Conservation (phyloP, 2,797 vertebrate species). For the Sibirionetta formosa region DNA sequence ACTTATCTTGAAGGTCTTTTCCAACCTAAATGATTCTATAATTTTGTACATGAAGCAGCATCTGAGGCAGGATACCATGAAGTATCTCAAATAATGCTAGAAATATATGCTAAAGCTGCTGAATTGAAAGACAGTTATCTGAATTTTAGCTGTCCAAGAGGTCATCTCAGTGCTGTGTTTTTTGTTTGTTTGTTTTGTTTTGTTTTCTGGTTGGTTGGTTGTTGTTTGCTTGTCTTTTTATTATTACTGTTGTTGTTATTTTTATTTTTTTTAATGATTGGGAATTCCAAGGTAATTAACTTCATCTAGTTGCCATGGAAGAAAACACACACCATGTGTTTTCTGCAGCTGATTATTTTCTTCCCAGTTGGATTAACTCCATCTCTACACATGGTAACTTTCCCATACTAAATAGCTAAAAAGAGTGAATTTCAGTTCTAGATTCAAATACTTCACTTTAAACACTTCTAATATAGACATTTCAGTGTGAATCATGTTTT, state of each 20-base stretch:
- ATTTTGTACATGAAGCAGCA: neutral
- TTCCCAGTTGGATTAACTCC: neutral
- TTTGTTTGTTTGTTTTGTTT: too few relatives aligned
- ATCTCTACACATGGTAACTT: neutral
- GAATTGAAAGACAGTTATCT: neutral
- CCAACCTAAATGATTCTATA: too few relatives aligned
- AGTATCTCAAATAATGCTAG: neutral
- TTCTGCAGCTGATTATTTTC: neutral
- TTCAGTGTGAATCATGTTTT: neutral
- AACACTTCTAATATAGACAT: neutral
- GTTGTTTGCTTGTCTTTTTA: neutral
- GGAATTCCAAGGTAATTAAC: neutral
- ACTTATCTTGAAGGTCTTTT: too few relatives aligned
- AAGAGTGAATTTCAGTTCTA: neutral
- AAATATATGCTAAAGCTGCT: neutral
- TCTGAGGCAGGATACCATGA: neutral
- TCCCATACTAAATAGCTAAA: neutral
- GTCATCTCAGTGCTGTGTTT: neutral
- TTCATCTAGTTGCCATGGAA: neutral
- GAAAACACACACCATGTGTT: neutral
- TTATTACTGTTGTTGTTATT: too few relatives aligned
- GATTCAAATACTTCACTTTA: neutral
- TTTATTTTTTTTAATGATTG: neutral
- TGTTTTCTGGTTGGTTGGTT: rapidly evolving
- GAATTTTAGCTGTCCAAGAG: neutral